phyloP scores from a whole-genome alignment of 2,888 invertebrate species.

The Tuberolachnus salignus region DNA sequence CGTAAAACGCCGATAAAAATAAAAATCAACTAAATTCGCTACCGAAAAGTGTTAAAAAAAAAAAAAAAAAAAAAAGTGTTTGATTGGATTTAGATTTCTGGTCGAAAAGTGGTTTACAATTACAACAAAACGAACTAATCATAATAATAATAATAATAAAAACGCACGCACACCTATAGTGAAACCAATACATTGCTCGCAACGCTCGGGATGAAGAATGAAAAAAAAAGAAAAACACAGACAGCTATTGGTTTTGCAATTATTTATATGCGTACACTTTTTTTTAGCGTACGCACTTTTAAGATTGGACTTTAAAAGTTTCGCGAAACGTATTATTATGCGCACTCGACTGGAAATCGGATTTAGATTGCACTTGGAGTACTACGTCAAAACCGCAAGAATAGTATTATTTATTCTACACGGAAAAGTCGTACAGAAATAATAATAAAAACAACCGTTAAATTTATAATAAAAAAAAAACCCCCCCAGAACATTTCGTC shows the following conservation, averaged over 20 bases:
- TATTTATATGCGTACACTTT: background rate
- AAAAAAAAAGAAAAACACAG: background rate
- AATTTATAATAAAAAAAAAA: slow-evolving; percentile 1
- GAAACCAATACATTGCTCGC: too few species aligned
- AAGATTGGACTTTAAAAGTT: background rate
- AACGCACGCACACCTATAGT: too few species aligned
- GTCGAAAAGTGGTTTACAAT: too few species aligned
- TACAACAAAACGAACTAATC: too few species aligned
- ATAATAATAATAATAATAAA: too few species aligned
- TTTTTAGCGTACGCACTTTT: background rate
- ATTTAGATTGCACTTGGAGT: background rate
- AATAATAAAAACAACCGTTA: background rate
- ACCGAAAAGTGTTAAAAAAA: too few species aligned
- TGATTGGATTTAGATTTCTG: too few species aligned
- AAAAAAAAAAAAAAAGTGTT: too few species aligned
- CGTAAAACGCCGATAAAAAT: too few species aligned
- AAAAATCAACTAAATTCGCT: too few species aligned
- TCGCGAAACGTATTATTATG: background rate
- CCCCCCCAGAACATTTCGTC: slow-evolving; percentile 13
- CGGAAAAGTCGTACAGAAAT: background rate
- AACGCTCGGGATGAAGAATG: too few species aligned
- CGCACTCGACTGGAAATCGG: background rate
- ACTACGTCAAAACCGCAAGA: background rate
- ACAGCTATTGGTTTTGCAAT: background rate
- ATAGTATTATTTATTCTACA: background rate